A percentile compares a stretch with the other conserved stretches of the same genome.
Conservation (phyloP, 2,888 invertebrate genomes). For the Drosophila acutilabella region DNA sequence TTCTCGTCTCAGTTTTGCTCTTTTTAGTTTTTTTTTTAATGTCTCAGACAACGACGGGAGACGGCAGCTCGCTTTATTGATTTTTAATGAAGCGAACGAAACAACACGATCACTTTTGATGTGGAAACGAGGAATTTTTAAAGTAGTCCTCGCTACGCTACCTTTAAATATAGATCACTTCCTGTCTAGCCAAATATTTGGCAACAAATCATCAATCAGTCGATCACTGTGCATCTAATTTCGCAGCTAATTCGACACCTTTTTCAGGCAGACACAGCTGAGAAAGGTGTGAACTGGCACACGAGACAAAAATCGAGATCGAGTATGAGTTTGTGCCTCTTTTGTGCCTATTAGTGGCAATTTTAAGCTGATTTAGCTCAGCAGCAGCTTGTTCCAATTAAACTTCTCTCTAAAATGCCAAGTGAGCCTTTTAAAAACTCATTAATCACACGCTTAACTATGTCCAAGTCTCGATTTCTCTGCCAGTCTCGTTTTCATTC, state of each 20-base stretch:
- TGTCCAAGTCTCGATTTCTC: slow-evolving; percentile 42
- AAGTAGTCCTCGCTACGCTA: background rate
- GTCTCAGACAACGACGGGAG: slow-evolving; percentile 17
- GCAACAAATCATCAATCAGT: slow-evolving; percentile 75
- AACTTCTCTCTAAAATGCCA: slow-evolving; percentile 76
- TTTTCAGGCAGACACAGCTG: slow-evolving; percentile 18
- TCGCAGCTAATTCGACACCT: slow-evolving; percentile 57
- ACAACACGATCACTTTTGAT: slow-evolving; percentile 61
- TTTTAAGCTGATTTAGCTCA: slow-evolving; percentile 83
- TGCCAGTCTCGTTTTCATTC: slow-evolving; percentile 1
- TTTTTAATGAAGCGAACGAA: slow-evolving; percentile 82
- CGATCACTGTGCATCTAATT: slow-evolving; percentile 42
- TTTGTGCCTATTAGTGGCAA: slow-evolving; percentile 81
- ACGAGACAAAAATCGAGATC: slow-evolving; percentile 35
- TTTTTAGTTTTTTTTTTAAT: slow-evolving; percentile 16
- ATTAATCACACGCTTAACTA: slow-evolving; percentile 85
- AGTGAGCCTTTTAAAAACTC: slow-evolving; percentile 84
- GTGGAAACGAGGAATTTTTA: slow-evolving; percentile 10
- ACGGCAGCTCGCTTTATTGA: slow-evolving; percentile 78
- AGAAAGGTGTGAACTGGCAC: slow-evolving; percentile 60
- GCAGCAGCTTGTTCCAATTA: slow-evolving; percentile 82
- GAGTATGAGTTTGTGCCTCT: background rate
- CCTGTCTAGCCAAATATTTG: slow-evolving; percentile 74
- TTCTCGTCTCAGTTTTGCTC: background rate
- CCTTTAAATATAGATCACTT: slow-evolving; percentile 32